phyloP scores from a whole-genome alignment of 1,140 invertebrate species.

The Cepaea nemoralis region DNA sequence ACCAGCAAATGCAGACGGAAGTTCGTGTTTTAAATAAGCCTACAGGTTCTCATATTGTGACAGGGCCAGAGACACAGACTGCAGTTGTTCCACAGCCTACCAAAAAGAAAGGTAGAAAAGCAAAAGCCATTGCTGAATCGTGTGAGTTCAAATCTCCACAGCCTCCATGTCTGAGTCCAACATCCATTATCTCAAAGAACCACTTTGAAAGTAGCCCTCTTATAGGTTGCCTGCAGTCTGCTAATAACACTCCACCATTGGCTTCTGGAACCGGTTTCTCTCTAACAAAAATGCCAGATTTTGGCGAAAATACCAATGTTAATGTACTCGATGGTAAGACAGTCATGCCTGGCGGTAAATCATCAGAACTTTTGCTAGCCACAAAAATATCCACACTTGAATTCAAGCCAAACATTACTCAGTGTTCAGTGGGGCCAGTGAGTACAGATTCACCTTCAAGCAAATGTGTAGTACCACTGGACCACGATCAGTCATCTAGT shows the following conservation, averaged over 20 bases:
- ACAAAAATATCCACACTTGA: constrained; percentile 18
- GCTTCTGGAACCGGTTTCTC: neutral
- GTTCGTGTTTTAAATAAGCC: neutral
- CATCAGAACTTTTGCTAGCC: neutral
- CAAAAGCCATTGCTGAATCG: neutral
- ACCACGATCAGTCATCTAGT: neutral
- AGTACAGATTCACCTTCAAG: neutral
- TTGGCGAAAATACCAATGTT: neutral
- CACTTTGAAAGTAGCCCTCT: neutral
- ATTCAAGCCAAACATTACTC: constrained; percentile 1
- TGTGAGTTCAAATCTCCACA: constrained; percentile 19
- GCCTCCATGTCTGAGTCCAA: neutral
- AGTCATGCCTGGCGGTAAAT: neutral
- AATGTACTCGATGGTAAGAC: neutral
- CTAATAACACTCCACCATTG: neutral
- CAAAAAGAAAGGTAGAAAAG: neutral
- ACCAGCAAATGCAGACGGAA: neutral
- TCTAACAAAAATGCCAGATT: neutral
- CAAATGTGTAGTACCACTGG: neutral
- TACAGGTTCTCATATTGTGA: neutral
- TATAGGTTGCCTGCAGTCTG: neutral
- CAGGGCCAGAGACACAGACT: constrained; percentile 3
- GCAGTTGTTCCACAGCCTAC: neutral
- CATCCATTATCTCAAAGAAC: neutral
- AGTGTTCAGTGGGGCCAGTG: neutral